Evolutionary conservation across 2,888 invertebrate species (phyloP), one percentile per base, ranked within the genome.

Genomic region (Ctena decussata): DNA sequence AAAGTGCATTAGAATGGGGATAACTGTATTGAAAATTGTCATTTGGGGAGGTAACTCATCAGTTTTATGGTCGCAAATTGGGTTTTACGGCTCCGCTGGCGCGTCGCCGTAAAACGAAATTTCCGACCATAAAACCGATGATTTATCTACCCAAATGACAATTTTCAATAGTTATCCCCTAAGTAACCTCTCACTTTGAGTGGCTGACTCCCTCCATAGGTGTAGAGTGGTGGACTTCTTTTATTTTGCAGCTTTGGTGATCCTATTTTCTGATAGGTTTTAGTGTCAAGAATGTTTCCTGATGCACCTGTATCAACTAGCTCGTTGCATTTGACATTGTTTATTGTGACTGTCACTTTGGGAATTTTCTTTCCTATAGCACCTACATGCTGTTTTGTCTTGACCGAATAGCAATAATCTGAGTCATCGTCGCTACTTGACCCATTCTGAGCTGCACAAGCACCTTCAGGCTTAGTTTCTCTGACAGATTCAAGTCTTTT

Each of bases 201-300:
- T 8, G n/a, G 32, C 18, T 49, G 44, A 21, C 80, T 85, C 24
- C 84, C 81, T 0, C 81, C 84, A 35, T 84, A 84, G n/a, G 88
- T 85, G 6, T 80, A 24, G 21, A 85, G 74, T 73, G 72, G 80
- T 0, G 87, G 80, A 15, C 70, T 21, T 11, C 30, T 24, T 30
- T 73, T 49, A 21, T 57, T 82, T 37, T 70, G 30, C 0, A 82
- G 72, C 37, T 73, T 75, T 65, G 73, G 85, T 49, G 57, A 60
- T 41, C 82, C 88, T 0, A 85, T 46, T 3, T 57, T 18, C 90
- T 30, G 24, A 32, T 83, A 84, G 27, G 89, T 82, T 21, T 46
- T 65, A 44, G 80, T 57, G 57, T 90, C 90, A 0, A 90, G 41
- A 24, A 90, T 77, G 60, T 90, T 89, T 0, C 85, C 85, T 15